Conservation (phyloP, 2,797 vertebrate genomes). For the Anas bahamensis region DNA sequence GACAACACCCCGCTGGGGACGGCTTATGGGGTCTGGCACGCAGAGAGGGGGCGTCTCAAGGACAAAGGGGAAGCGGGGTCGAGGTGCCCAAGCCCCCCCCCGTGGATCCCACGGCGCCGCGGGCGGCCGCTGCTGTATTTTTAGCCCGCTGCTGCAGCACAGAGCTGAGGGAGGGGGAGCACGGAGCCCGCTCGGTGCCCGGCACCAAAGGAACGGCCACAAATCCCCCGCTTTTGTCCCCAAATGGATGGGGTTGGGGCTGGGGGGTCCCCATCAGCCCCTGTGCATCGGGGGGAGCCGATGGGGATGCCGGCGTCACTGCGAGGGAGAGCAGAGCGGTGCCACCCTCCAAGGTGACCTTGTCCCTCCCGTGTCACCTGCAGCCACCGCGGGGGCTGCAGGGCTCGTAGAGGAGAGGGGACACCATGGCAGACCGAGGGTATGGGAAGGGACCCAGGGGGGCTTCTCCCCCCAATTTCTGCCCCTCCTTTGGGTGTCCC, state of each 20-base stretch:
- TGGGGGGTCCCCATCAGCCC: not conserved
- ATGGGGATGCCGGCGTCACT: not conserved
- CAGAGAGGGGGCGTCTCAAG: not conserved
- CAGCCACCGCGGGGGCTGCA: not conserved
- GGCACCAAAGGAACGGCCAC: not conserved
- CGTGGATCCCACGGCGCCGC: not conserved
- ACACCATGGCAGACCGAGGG: fast-evolving
- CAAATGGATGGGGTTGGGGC: not conserved
- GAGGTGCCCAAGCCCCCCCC: not conserved
- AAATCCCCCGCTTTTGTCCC: not conserved
- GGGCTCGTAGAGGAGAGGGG: not conserved
- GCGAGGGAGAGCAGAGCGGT: not conserved
- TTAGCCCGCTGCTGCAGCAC: not conserved
- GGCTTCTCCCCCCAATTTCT: not conserved
- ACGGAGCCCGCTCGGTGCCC: not conserved
- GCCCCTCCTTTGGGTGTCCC: not conserved
- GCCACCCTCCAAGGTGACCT: not conserved
- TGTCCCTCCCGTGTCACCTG: not conserved
- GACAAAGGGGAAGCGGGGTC: fast-evolving
- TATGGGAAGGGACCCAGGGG: not conserved
- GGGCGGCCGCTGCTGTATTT: not conserved
- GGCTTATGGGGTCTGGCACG: not conserved
- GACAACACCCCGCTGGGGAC: not conserved
- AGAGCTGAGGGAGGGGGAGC: not conserved
- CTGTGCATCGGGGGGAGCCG: not conserved